Percentiles rank a stretch among this genome's conserved stretches.
These are phyloP conservation scores for Orestias chungarensis DNA, from an alignment of 2,797 vertebrate genomes.

Conservation along the genomic window DNA sequence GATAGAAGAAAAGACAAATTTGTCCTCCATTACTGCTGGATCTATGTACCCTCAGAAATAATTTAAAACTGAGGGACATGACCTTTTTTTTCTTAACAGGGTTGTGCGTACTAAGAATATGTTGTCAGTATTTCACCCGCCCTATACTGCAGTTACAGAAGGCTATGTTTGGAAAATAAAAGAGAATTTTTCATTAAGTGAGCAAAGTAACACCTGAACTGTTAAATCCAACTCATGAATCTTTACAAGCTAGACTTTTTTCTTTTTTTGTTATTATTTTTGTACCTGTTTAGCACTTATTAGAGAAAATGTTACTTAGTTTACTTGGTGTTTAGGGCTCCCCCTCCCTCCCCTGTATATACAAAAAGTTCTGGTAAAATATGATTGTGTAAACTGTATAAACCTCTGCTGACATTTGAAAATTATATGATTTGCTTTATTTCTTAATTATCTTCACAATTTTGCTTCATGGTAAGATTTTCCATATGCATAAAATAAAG, in stretches of 20 bases:
- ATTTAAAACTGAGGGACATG: neutral
- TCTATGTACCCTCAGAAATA: conserved; percentile 62
- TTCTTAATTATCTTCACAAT: neutral
- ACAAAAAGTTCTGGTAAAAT: neutral
- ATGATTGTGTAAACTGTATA: neutral
- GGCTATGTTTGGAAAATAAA: neutral
- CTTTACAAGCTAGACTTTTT: neutral
- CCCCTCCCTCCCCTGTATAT: neutral
- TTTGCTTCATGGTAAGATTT: neutral
- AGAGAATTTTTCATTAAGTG: neutral
- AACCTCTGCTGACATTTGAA: neutral
- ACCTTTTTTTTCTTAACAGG: neutral
- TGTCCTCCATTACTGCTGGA: conserved; percentile 44
- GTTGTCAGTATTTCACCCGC: neutral
- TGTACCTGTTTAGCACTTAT: neutral
- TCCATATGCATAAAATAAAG: neutral
- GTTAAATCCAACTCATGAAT: neutral
- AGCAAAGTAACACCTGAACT: neutral
- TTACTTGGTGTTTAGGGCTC: neutral
- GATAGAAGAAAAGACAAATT: conserved; percentile 78
- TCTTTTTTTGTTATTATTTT: neutral
- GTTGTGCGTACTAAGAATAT: neutral
- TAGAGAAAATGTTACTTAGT: neutral
- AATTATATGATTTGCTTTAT: neutral
- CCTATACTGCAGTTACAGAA: neutral